phyloP scores from a whole-genome alignment of 2,888 invertebrate genomes.

The Drosophila mettleri region DNA sequence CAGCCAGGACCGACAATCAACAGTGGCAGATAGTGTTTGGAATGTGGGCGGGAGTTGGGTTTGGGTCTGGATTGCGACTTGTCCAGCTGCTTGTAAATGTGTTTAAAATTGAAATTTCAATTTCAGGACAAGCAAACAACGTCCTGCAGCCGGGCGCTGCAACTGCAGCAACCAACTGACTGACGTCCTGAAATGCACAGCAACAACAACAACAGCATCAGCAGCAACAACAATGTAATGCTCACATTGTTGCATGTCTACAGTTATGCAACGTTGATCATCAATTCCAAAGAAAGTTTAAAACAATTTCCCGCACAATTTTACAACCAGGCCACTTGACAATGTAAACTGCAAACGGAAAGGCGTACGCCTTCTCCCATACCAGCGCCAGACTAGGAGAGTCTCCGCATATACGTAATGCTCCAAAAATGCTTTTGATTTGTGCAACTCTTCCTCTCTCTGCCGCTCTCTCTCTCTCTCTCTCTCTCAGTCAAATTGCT shows the following conservation, averaged over 20 bases:
- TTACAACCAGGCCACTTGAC: constrained; percentile 64
- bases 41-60: neutral
- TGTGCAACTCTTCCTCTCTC: constrained; percentile 30
- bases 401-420: constrained; percentile 49
- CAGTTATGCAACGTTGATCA: constrained; percentile 61
- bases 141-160: constrained; percentile 23
- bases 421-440: constrained; percentile 63
- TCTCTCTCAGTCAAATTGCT: constrained; percentile 53
- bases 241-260: constrained; percentile 63
- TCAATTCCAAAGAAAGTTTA: constrained; percentile 63
- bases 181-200: constrained; percentile 22
- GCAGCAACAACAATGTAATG: constrained; percentile 46
- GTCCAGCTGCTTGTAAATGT: constrained; percentile 62
- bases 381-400: neutral
- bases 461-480: neutral
- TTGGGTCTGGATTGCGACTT: constrained; percentile 32
- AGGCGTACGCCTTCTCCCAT: neutral
- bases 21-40: constrained; percentile 19
- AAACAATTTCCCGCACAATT: constrained; percentile 67
- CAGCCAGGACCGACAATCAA: constrained; percentile 41
- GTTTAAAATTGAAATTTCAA: constrained; percentile 71
- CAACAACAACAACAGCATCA: constrained; percentile 17
- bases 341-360: constrained; percentile 59
- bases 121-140: constrained; percentile 53
- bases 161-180: constrained; percentile 21